Base-by-base conservation (phyloP, 2,113 vertebrate genomes). In the Chaetodon trifascialis region DNA sequence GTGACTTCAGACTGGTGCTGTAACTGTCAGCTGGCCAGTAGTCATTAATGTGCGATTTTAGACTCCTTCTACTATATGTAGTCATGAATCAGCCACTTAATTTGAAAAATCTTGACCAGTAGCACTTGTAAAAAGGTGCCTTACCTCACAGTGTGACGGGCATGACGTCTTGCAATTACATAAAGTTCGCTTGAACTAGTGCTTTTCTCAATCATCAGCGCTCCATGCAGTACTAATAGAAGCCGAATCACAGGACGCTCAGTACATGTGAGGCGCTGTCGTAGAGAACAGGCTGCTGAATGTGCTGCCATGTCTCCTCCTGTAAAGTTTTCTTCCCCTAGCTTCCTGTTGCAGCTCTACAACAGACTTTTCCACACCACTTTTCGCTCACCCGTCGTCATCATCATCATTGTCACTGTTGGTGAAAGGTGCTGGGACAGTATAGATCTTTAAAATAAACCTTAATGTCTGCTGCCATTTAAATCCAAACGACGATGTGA, bases 111-210 rank as follows among this genome's bases (percentile, higher is more conserved):
- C 15, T 42, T 62, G 75, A 79, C 68, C 42, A 25, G 72, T 65
- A 80, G 79, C 89, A 78, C 83, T 87, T 76, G 76, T 68, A 64
- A 82, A 60, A 71, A 78, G 84, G 91, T 85, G 89, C 89, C 87
- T 92, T 92, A 80, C 87, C 63, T 73, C 82, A 25, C 47, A 7
- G 23, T 47, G 25, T 54, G 17, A 64, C 2, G 67, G 76, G 52
- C 46, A 36, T 49, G 62, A 67, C 72, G 67, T 78, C 36, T 66
- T 14, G 7, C 25, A 21, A 2, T 51, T 59, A 15, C 42, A 64
- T 9, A 40, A 38, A 46, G 34, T 46, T 63, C 21, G 66, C 69
- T 79, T 52, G 70, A 79, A 59, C 46, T 15, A 16, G 17, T 36
- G 52, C n/a, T 58, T 59, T 12, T 58, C 55, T 54, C 54, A 14